A percentile compares a stretch with the other conserved stretches of the same genome.
Evolutionary conservation across 2,797 vertebrate genomes (phyloP).

Genomic region (Pangasius larnaudii): DNA sequence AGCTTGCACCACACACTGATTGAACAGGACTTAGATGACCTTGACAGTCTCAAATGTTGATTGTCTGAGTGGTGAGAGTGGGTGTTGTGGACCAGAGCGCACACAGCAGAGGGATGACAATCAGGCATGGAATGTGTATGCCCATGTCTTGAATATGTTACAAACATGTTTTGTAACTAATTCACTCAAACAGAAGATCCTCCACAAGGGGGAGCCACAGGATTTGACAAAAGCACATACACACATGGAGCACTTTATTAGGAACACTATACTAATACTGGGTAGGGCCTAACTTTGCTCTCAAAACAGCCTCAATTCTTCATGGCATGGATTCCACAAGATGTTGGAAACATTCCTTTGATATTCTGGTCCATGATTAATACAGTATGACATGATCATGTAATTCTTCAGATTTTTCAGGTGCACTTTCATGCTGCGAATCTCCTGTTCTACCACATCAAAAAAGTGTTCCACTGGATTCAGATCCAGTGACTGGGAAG

Average conservation of each 20-base stretch:
- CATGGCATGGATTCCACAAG: too few species aligned
- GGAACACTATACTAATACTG: too few species aligned
- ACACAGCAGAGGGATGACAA: background rate
- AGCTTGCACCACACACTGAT: slow-evolving; percentile 6
- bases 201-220: slow-evolving; percentile 22
- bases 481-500: background rate
- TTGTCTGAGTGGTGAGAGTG: slow-evolving; percentile 1
- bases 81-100: background rate
- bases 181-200: background rate
- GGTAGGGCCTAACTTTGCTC: too few species aligned
- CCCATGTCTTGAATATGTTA: background rate
- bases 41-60: background rate
- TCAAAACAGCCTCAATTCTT: too few species aligned
- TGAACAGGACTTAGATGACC: background rate
- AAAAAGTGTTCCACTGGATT: background rate
- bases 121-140: background rate
- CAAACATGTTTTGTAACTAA: background rate
- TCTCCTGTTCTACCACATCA: background rate
- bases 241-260: too few species aligned
- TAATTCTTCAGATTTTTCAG: too few species aligned
- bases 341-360: too few species aligned
- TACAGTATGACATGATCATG: too few species aligned
- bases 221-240: background rate
- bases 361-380: too few species aligned
- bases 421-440: too few species aligned